Base-by-base conservation (phyloP, 2,888 invertebrate genomes). In the Nymphalis urticae region DNA sequence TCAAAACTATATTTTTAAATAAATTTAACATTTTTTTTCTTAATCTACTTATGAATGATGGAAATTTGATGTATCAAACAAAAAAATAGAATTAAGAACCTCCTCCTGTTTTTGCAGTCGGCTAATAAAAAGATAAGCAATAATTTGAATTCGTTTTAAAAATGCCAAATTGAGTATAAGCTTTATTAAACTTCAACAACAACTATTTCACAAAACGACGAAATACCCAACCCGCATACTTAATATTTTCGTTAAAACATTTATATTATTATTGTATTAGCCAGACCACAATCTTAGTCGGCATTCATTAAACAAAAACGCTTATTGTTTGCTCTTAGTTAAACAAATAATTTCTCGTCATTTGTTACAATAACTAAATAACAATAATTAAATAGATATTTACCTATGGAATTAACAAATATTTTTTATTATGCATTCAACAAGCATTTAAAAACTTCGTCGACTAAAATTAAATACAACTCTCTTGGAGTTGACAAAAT, bases 291-390 rank as follows among this genome's bases (percentile, higher is more conserved):
- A 9, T 56, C 17, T 16, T 17, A 0, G 32, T 32, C 54, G 9
- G 32, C 17, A n/a, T 56, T 56, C n/a, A 56, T 24, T 56, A 66
- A 66, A 62, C 36, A 62, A 62, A 66, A 54, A 19, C 36, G 32
- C 2, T 56, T 47, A 48, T 60, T 66, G n/a, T 53, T 61, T 66
- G n/a, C 62, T n/a, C 24, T 48, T 54, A 17, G 32, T 48, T 54
- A 62, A 67, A 62, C 32, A 63, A 67, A 62, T 56, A 32, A 17
- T 17, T 16, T n/a, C 27, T 16, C 32, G 3, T 56, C 27, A 24
- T 51, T 51, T 17, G 13, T 42, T 50, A 50, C 48, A 62, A 62
- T 59, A 67, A 50, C 50, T 62, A 50, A 42, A 36, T 42, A 51
- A 51, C 27, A 42, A 42, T 13, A 42, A 42, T 42, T 10, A 42